A percentile compares a stretch with the other conserved stretches of the same genome.
Conservation (phyloP, 2,888 invertebrate species). For the Xestia sexstrigata region DNA sequence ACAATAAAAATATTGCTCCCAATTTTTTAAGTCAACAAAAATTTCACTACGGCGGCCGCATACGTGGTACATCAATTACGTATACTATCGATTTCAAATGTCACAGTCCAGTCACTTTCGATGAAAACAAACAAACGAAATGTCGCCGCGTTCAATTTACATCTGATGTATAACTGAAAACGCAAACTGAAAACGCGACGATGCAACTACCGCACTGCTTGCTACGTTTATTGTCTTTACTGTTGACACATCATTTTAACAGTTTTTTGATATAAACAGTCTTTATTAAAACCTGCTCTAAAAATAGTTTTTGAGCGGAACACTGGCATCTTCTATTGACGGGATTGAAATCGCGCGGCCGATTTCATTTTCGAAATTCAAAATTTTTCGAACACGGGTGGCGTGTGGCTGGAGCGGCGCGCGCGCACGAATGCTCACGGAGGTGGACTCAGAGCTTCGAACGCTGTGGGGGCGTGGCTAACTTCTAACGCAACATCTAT, state of each 20-base stretch:
- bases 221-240: constrained; percentile 69
- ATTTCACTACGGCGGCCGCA: constrained; percentile 77
- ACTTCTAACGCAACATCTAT: constrained; percentile 89
- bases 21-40: constrained; percentile 76
- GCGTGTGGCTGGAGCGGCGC: constrained; percentile 86
- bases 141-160: constrained; percentile 77
- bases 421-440: constrained; percentile 89
- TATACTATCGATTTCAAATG: constrained; percentile 84
- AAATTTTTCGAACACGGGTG: constrained; percentile 74
- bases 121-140: constrained; percentile 79
- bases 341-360: constrained; percentile 78
- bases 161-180: constrained; percentile 82
- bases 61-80: constrained; percentile 77
- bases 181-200: constrained; percentile 81
- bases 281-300: constrained; percentile 49
- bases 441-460: constrained; percentile 86
- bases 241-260: constrained; percentile 72
- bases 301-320: constrained; percentile 61
- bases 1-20: constrained; percentile 73
- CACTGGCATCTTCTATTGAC: constrained; percentile 76
- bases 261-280: constrained; percentile 54
- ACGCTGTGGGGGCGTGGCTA: constrained; percentile 85
- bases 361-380: constrained; percentile 77
- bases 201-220: constrained; percentile 73
- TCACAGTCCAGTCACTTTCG: constrained; percentile 87